Conservation (phyloP, 2,113 vertebrate species). For the Pycnonotus jocosus region DNA sequence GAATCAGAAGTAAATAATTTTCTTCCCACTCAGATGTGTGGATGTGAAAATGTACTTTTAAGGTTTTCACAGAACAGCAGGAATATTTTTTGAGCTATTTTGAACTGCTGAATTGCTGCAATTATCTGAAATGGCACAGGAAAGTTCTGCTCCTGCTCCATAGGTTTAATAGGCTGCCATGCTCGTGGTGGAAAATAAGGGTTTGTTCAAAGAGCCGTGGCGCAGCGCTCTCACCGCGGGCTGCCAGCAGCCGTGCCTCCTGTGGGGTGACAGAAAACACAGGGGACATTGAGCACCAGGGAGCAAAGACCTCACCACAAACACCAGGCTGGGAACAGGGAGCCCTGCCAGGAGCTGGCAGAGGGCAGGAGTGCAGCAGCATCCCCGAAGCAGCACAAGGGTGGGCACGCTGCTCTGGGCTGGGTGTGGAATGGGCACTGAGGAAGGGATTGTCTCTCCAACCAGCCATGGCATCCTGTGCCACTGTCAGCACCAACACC, state of each 20-base stretch:
- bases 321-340: rapidly evolving
- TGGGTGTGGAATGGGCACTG: rapidly evolving
- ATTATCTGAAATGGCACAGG: neutral
- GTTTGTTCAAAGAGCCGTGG: neutral
- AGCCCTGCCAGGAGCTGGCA: neutral
- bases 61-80: neutral
- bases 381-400: rapidly evolving
- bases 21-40: neutral
- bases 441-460: neutral
- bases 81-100: neutral
- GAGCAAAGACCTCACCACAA: rapidly evolving
- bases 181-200: rapidly evolving
- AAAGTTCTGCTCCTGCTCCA: neutral
- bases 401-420: rapidly evolving
- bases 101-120: neutral
- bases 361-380: neutral
- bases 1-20: neutral
- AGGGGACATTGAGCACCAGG: neutral
- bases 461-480: rapidly evolving
- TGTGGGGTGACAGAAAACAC: rapidly evolving
- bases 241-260: neutral
- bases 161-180: neutral
- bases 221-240: rapidly evolving
- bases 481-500: neutral
- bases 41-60: neutral